Evolutionary conservation across 2,113 vertebrate species (phyloP), one percentile per base, ranked within the genome.

Genomic region (Trogon melanurus): DNA sequence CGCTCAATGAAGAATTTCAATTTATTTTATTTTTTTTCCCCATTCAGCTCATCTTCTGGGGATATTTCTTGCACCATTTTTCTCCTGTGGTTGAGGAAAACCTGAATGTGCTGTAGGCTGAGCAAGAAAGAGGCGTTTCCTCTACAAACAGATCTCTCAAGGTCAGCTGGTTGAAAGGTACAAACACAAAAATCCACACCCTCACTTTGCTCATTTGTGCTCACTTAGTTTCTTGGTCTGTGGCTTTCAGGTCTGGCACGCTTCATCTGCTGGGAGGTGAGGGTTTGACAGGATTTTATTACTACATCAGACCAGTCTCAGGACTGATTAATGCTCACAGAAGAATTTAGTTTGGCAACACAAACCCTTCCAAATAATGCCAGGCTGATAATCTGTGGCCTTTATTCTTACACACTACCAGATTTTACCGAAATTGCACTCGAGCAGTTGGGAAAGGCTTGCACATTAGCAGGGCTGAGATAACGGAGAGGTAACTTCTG

Each of bases 321-420:
- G 53, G n/a, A 58, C 25, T 54, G 27, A 71, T 50, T 50, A 89
- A 85, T 20, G 27, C 15, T 47, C 70, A 30, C 0, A 1, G 50
- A 86, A 57, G 5, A 73, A 25, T 48, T 66, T 20, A 61, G 9
- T 1, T 78, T 25, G 19, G 65, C 11, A 8, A 66, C 44, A 38
- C 0, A 1, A 89, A 86, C 15, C 7, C 27, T 58, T 26, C 21
- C 29, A 47, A 20, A 48, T 36, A 10, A 53, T 0, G 1, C 5
- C 26, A 60, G 23, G 11, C 44, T 64, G 36, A 54, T 21, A 79
- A 80, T 18, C 56, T 47, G 15, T 6, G 44, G 30, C 70, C 32
- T 85, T 81, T 62, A 56, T 17, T 75, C 29, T 84, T 56, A 26
- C 17, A 27, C 3, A 3, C 23, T 30, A 23, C 45, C 22, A 71